Evolutionary conservation across 2,113 vertebrate genomes (phyloP).

Genomic region (Tyrannus savana): DNA sequence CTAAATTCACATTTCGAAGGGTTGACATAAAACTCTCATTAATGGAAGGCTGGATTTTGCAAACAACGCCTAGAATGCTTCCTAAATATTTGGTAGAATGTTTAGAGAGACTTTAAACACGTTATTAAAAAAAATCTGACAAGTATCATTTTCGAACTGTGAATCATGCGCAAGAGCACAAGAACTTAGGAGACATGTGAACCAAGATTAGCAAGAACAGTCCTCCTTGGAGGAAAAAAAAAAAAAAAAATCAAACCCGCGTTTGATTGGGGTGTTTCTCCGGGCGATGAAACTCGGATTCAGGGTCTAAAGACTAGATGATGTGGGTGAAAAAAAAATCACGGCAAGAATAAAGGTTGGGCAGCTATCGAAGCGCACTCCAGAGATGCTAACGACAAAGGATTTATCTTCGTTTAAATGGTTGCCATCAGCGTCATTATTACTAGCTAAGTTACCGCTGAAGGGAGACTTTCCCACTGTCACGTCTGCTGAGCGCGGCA

Average conservation of each 20-base stretch:
- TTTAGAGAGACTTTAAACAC: constrained; percentile 26
- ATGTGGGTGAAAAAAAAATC: not conserved
- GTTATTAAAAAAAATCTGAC: not conserved
- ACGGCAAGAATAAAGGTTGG: not conserved
- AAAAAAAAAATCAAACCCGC: not conserved
- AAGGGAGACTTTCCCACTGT: constrained; percentile 51
- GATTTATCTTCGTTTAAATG: constrained; percentile 81
- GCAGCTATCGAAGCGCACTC: not conserved
- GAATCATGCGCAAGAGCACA: constrained; percentile 1
- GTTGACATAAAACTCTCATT: not conserved
- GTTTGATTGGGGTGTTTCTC: not conserved
- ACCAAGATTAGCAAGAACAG: not conserved
- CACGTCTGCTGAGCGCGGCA: constrained; percentile 19
- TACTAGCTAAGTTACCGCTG: constrained; percentile 74
- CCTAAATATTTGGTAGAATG: constrained; percentile 18
- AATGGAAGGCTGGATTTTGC: constrained; percentile 9
- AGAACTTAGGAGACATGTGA: not conserved
- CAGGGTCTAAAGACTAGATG: not conserved
- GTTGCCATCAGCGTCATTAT: constrained; percentile 79
- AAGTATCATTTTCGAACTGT: constrained; percentile 27
- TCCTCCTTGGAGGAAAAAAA: not conserved
- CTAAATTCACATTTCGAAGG: constrained; percentile 36
- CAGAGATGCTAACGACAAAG: constrained; percentile 63
- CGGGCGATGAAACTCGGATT: not conserved
- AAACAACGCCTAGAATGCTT: constrained; percentile 38